These are phyloP conservation scores for Diplolepis rosae DNA, from an alignment of 2,888 invertebrate species.

Conservation along the genomic window DNA sequence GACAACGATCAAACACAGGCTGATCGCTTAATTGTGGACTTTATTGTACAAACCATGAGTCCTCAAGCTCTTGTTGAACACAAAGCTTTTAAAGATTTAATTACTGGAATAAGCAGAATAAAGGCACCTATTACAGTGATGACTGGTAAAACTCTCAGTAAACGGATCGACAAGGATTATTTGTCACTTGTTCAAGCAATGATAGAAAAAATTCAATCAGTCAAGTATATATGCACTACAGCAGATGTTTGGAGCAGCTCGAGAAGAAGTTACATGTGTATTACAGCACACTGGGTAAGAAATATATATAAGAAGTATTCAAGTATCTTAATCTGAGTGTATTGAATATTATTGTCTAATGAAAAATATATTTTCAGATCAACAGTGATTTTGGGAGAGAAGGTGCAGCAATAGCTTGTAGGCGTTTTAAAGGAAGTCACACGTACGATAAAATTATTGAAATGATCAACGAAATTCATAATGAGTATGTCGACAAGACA, in stretches of 20 bases:
- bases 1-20: background rate
- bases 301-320: slow-evolving; percentile 8
- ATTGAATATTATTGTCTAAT: slow-evolving; percentile 38
- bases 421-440: slow-evolving; percentile 46
- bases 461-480: slow-evolving; percentile 37
- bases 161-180: background rate
- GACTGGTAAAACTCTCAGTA: background rate
- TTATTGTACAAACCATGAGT: background rate
- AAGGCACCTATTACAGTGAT: background rate
- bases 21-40: background rate
- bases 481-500: slow-evolving; percentile 36
- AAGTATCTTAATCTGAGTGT: slow-evolving; percentile 37
- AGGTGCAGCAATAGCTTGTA: too few species aligned
- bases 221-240: slow-evolving; percentile 25
- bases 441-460: slow-evolving; percentile 38
- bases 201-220: background rate
- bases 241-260: slow-evolving; percentile 16
- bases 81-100: background rate
- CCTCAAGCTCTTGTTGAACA: background rate
- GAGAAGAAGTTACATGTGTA: slow-evolving; percentile 15
- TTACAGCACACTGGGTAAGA: slow-evolving; percentile 35
- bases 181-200: too few species aligned
- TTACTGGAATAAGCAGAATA: background rate
- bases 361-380: slow-evolving; percentile 5
- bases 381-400: background rate